phyloP scores from a whole-genome alignment of 2,888 invertebrate genomes.

The Melinopterus prodromus region DNA sequence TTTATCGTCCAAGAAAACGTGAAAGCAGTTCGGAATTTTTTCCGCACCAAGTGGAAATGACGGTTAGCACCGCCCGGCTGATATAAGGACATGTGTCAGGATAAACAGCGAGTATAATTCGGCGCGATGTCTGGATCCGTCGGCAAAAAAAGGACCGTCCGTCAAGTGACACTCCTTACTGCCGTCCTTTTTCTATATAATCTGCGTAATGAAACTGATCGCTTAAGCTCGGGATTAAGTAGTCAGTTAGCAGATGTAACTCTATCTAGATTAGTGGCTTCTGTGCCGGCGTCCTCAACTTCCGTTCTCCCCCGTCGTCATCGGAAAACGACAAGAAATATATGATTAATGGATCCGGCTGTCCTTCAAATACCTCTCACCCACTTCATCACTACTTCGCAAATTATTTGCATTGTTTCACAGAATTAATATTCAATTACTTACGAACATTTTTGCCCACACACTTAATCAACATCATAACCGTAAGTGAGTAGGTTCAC shows the following conservation, averaged over 20 bases:
- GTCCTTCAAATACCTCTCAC: conserved; percentile 16
- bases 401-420: conserved; percentile 28
- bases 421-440: conserved; percentile 27
- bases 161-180: conserved; percentile 4
- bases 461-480: neutral
- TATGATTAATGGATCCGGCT: conserved; percentile 52
- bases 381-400: conserved; percentile 20
- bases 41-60: conserved; percentile 7
- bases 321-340: conserved; percentile 53
- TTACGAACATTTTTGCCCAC: neutral
- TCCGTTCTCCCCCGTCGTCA: conserved; percentile 34
- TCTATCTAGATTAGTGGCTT: conserved; percentile 53
- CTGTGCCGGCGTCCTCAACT: conserved; percentile 35
- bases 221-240: conserved; percentile 53
- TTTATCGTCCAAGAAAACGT: conserved; percentile 41
- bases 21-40: neutral
- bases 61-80: neutral
- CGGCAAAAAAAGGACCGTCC: neutral
- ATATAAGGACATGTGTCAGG: conserved; percentile 4
- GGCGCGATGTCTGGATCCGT: neutral
- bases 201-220: conserved; percentile 50
- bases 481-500: neutral
- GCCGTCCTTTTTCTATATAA: conserved; percentile 36
- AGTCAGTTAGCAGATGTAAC: conserved; percentile 55
- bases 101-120: neutral